These are phyloP conservation scores for Lophius americanus DNA, from an alignment of 2,797 vertebrate genomes.

Conservation along the genomic window DNA sequence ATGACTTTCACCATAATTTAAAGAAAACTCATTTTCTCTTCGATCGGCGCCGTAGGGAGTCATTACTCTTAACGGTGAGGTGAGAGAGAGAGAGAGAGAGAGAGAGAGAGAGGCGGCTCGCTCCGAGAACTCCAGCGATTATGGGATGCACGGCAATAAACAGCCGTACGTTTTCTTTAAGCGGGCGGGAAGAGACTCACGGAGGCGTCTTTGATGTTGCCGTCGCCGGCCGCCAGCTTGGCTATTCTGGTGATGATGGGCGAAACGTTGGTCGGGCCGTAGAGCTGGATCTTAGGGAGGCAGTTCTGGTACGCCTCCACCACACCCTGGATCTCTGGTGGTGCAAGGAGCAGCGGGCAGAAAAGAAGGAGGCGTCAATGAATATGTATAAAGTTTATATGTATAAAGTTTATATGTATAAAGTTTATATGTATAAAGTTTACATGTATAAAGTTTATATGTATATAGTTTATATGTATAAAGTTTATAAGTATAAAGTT, in stretches of 20 bases:
- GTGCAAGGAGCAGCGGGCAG: slow-evolving; percentile 35
- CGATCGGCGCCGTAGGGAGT: slow-evolving; percentile 25
- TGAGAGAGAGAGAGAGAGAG: slow-evolving; percentile 56
- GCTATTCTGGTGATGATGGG: slow-evolving; percentile 95
- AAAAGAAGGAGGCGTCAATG: slow-evolving; percentile 16
- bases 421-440: slow-evolving; percentile 1
- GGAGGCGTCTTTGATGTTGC: slow-evolving; percentile 90
- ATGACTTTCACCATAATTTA: slow-evolving; percentile 16
- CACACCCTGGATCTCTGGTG: slow-evolving; percentile 92
- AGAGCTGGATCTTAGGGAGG: slow-evolving; percentile 95
- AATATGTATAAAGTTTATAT: slow-evolving; percentile 5
- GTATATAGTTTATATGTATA: slow-evolving; percentile 1
- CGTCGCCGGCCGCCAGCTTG: slow-evolving; percentile 86
- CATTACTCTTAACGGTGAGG: slow-evolving; percentile 39
- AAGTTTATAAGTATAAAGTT: background rate
- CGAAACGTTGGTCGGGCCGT: slow-evolving; percentile 95
- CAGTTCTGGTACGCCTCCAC: slow-evolving; percentile 97
- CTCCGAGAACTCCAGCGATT: slow-evolving; percentile 16
- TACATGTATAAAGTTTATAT: slow-evolving; percentile 3
- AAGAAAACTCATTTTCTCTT: slow-evolving; percentile 22
- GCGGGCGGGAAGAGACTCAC: slow-evolving; percentile 71
- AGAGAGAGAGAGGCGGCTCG: slow-evolving; percentile 49
- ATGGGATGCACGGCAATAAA: slow-evolving; percentile 44
- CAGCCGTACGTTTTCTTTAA: slow-evolving; percentile 19
- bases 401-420: background rate